Base-by-base conservation (phyloP, 1,140 invertebrate species). In the Eupristina koningsbergeri region DNA sequence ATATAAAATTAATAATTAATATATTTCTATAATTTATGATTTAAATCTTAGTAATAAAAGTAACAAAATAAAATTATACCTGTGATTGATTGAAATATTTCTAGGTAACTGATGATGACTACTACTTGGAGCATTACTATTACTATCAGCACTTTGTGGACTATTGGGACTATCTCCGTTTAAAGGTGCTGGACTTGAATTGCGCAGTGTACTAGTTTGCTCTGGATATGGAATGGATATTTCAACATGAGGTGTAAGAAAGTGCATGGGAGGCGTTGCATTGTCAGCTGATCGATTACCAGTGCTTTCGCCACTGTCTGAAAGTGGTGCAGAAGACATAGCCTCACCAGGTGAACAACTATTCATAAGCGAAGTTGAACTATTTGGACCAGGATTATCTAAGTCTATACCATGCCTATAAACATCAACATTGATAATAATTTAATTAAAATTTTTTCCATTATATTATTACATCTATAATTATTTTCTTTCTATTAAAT, bases 211-310 rank as follows among this genome's bases (percentile, higher is more conserved):
- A 29, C 26, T 78, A 0, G 50, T 81, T 86, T 92, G 91, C 73
- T 91, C 93, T 80, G 93, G 91, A 89, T 97, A 96, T 81, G 96
- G 94, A 94, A 97, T 96, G 53, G 96, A 97, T 92, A 97, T 97
- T 93, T 97, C 96, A 36, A 97, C 96, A 87, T 97, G 96, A 22
- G 96, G 96, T 53, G 96, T 97, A 31, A 97, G 93, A 90, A 97
- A 97, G 91, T 97, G 96, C 95, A 97, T 97, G 0, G 96, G 96
- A 2, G 96, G 96, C 64, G 96, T 97, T 22, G 95, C 96, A 89
- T 97, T 97, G 87, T 97, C 96, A 29, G 95, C 94, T 0, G 96
- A 96, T 84, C 96, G 93, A 86, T 95, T 95, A 31, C 95, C 96
- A 79, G 94, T 95, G 80, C 95, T 96, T 81, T 97, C 96, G 0